A percentile compares a stretch with the other conserved stretches of the same genome.
Conservation (phyloP, 2,797 vertebrate genomes). For the Paedocypris micromegethes region DNA sequence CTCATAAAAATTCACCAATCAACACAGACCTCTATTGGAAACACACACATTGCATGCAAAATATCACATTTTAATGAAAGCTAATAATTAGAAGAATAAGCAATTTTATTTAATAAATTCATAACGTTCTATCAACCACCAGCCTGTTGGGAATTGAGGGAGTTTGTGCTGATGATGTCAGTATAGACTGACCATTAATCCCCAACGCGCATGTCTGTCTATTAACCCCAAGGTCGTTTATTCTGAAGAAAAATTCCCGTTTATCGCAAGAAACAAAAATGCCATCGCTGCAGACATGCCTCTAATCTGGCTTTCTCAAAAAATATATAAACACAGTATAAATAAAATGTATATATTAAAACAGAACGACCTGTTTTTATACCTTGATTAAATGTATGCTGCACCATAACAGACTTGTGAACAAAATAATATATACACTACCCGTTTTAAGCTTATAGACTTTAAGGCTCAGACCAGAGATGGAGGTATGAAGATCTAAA, state of each 20-base stretch:
- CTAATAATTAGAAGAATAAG: slow-evolving; percentile 6
- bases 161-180: slow-evolving; percentile 61
- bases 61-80: slow-evolving; percentile 4
- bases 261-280: neutral
- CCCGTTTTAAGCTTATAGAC: neutral
- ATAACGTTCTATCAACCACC: slow-evolving; percentile 24
- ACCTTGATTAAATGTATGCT: too few species aligned
- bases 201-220: slow-evolving; percentile 75
- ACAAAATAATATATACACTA: neutral
- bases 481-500: slow-evolving; percentile 34
- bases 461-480: neutral
- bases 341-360: too few species aligned
- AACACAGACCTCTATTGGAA: neutral
- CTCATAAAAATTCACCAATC: neutral
- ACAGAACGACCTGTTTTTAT: too few species aligned
- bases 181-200: slow-evolving; percentile 64
- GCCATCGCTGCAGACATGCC: neutral
- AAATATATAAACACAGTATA: neutral
- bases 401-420: too few species aligned
- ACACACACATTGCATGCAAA: neutral
- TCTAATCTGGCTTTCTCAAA: neutral
- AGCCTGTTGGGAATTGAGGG: slow-evolving; percentile 60
- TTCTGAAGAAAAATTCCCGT: slow-evolving; percentile 51
- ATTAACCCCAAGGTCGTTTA: slow-evolving; percentile 75
- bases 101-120: slow-evolving; percentile 24